phyloP scores from a whole-genome alignment of 1,140 invertebrate genomes.

The Marisa cornuarietis region DNA sequence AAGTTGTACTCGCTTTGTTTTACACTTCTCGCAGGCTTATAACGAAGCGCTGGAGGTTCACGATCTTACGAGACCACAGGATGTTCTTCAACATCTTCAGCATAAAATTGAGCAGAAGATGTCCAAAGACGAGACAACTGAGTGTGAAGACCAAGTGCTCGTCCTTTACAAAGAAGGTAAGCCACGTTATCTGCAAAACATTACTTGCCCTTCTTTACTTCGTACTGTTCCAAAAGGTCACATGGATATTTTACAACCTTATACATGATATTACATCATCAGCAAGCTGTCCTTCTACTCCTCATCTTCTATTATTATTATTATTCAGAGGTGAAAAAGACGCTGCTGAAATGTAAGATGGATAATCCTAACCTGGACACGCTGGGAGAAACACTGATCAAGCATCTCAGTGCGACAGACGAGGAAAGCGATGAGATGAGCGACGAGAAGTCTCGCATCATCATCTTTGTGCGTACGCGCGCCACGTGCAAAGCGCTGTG shows the following conservation, averaged over 20 bases:
- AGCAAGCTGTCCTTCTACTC: too few relatives aligned
- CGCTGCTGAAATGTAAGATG: background rate
- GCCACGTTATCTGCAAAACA: too few relatives aligned
- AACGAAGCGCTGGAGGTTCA: conserved; percentile 40
- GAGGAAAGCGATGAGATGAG: conserved; percentile 10
- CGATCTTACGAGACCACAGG: conserved; percentile 31
- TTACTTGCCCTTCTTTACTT: too few relatives aligned
- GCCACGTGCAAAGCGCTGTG: conserved; percentile 30
- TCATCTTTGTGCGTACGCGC: conserved; percentile 38
- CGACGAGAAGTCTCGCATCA: conserved; percentile 17
- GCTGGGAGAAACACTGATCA: conserved; percentile 16
- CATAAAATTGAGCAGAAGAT: conserved; percentile 7
- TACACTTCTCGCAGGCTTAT: conserved; percentile 18
- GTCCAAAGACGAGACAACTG: background rate
- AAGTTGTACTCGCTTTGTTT: too few relatives aligned
- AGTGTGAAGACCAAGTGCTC: too few relatives aligned
- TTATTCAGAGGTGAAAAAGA: conserved; percentile 4
- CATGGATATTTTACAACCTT: too few relatives aligned
- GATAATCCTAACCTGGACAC: conserved; percentile 31
- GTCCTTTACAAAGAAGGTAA: too few relatives aligned
- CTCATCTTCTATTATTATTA: too few relatives aligned
- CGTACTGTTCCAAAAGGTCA: too few relatives aligned
- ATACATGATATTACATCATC: too few relatives aligned
- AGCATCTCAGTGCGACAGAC: background rate
- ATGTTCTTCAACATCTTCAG: conserved; percentile 29